Base-by-base conservation (phyloP, 1,140 invertebrate genomes). In the Proales similis region DNA sequence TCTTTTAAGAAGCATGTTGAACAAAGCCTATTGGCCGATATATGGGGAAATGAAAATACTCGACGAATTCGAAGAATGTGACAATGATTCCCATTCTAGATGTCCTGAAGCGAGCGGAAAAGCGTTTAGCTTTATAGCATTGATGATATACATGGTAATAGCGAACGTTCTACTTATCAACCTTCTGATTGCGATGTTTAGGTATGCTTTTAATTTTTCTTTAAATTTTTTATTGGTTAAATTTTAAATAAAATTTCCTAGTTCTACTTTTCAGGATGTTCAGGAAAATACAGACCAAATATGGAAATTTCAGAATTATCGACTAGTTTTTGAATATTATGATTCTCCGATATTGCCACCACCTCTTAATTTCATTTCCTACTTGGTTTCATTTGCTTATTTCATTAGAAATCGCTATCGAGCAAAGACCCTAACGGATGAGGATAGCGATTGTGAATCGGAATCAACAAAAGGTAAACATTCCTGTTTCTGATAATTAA, bases 381-480 rank as follows among this genome's bases (percentile, higher is more conserved):
- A 63, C 36, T 33, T 63, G 48, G 32, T 63, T n/a, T 92, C 85
- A 77, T 79, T 88, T 43, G 79, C 86, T 29, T 85, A 90, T 72
- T 81, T 86, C 83, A 67, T 83, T 11, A 57, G 45, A 57, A 57
- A 43, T 27, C 22, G 29, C n/a, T n/a, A 42, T 24, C 5, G 7
- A 2, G 20, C 4, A 57, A 42, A 26, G n/a, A 24, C 36, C 17
- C 29, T 11, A 0, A 42, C 27, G 19, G 9, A 20, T 9, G 17
- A 22, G n/a, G n/a, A n/a, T 17, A 2, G 22, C 6, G 11, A 27
- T 39, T 33, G 43, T 20, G 43, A 38, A 36, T 11, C 2, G 14
- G 51, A 57, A 14, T 26, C 36, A 4, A 29, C 32, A 4, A 36
- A 36, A 36, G 33, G 33, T 36, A 36, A 36, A 36, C 9, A 36